Evolutionary conservation across 2,113 vertebrate species (phyloP), one percentile per base, ranked within the genome.

Genomic region (Ameiurus melas): DNA sequence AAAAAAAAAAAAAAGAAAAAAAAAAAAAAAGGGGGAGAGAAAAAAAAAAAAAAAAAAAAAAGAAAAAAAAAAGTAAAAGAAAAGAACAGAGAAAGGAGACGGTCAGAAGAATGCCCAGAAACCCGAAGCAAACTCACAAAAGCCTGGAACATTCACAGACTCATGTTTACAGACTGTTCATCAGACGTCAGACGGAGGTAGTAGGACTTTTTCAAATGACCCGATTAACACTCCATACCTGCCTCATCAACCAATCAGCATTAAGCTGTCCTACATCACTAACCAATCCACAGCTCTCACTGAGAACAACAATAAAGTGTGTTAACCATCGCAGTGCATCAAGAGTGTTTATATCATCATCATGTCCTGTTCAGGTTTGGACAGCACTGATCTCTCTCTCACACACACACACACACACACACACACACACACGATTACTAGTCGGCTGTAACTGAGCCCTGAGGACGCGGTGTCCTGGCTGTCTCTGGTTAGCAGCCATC

Each of bases 401-500:
- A 5, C 73, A 0, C 75, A 79, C 57, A 66, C 71, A 64, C 64
- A 33, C 68, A 64, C 57, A 47, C n/a, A 57, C 58, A 43, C 60
- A 81, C 60, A 36, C 58, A 55, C 80, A 53, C 80, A 83, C 19
- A 39, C 57, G 62, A 22, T 60, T 60, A 82, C 57, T 60, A 81
- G 79, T 36, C 30, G 6, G 43, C 43, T 87, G 86, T 36, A 71
- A 83, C 71, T 86, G 60, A 86, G 73, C 66, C 55, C 62, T 60
- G 43, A 80, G 55, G 30, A 90, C 58, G 19, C 20, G 14, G 19
- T 84, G 89, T 88, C 81, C 75, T 83, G 73, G 66, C 33, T 66
- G 71, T 85, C 62, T 88, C 77, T 77, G 51, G 84, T 78, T 47
- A 89, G 84, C 87, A 80, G 43, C 47, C 22, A 68, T 79, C 83